Evolutionary conservation across 2,888 invertebrate species (phyloP).

Genomic region (Stenchaetothrips biformis): DNA sequence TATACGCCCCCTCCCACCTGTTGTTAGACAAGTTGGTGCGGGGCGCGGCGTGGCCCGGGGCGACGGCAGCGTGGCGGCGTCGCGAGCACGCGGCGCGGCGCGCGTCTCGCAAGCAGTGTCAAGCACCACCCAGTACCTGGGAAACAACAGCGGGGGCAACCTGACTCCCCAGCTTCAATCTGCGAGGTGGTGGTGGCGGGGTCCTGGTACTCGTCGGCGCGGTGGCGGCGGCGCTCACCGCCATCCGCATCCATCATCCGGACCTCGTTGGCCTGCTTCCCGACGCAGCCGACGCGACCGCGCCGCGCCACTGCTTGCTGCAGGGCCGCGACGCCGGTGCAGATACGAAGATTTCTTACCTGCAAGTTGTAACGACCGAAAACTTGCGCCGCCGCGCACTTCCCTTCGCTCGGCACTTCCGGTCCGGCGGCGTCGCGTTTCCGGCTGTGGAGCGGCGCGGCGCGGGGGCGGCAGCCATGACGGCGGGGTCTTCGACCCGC

Average conservation of each 20-base stretch:
- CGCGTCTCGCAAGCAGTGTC: too few relatives aligned
- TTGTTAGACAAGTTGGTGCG: not conserved
- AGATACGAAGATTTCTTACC: conserved; percentile 12
- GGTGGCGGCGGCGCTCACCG: too few relatives aligned
- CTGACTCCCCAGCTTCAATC: too few relatives aligned
- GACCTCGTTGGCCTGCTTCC: not conserved
- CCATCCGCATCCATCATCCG: not conserved
- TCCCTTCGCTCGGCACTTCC: too few relatives aligned
- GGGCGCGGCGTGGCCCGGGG: not conserved
- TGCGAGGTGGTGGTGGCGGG: too few relatives aligned
- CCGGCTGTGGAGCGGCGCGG: too few relatives aligned
- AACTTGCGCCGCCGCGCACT: not conserved
- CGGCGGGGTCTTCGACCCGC: too few relatives aligned
- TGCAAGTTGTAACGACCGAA: conserved; percentile 12
- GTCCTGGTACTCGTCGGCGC: too few relatives aligned
- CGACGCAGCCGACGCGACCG: not conserved
- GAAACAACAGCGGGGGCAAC: too few relatives aligned
- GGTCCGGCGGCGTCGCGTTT: too few relatives aligned
- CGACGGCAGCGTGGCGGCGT: not conserved
- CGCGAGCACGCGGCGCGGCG: not conserved
- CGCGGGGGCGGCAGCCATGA: too few relatives aligned
- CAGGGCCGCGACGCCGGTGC: not conserved
- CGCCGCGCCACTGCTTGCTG: not conserved
- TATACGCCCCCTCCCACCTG: not conserved
- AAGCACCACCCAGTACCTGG: too few relatives aligned